Evolutionary conservation across 2,888 invertebrate species (phyloP).

Genomic region (Ptycholaimellus sp.): DNA sequence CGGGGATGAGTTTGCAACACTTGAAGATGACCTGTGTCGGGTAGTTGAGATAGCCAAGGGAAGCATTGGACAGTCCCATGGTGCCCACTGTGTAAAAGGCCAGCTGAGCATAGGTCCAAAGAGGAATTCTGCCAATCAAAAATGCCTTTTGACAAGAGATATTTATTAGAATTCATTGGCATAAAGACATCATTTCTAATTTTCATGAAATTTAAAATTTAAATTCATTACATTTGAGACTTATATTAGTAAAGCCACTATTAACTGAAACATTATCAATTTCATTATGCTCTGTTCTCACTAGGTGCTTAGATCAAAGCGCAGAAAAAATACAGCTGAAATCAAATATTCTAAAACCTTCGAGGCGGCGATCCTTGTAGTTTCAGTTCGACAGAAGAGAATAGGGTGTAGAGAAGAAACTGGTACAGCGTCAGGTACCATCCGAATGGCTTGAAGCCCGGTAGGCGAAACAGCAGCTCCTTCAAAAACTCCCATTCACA

Average conservation of each 20-base stretch:
- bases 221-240: neutral
- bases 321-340: too few species aligned
- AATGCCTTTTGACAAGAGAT: neutral
- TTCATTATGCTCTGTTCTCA: neutral
- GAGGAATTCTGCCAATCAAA: slow-evolving; percentile 45
- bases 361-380: too few species aligned
- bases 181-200: too few species aligned
- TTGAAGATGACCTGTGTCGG: slow-evolving; percentile 90
- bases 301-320: neutral
- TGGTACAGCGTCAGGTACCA: slow-evolving; percentile 76
- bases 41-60: slow-evolving; percentile 76
- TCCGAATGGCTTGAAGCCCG: slow-evolving; percentile 63
- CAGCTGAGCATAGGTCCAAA: slow-evolving; percentile 50
- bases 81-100: slow-evolving; percentile 71
- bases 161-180: too few species aligned
- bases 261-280: too few species aligned
- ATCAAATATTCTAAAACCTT: too few species aligned
- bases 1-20: slow-evolving; percentile 85
- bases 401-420: slow-evolving; percentile 56
- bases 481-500: too few species aligned
- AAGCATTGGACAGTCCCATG: slow-evolving; percentile 82
- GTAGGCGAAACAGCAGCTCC: slow-evolving; percentile 70
- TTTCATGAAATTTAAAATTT: neutral
- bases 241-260: neutral
- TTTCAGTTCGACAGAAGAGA: slow-evolving; percentile 49